Conservation (phyloP, 2,888 invertebrate genomes). For the Ophonus ardosiacus region DNA sequence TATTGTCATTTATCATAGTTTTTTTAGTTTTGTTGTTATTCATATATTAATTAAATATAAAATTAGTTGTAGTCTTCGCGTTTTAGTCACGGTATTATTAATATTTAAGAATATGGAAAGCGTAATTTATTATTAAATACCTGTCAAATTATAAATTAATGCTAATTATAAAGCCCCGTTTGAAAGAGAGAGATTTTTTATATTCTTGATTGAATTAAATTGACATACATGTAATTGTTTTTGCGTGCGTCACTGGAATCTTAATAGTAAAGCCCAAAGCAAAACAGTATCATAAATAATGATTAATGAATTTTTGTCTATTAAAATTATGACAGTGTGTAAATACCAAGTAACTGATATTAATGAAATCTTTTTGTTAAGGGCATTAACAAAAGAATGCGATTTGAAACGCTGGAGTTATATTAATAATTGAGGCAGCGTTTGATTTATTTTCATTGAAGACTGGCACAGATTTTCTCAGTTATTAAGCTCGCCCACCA, state of each 20-base stretch:
- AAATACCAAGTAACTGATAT: conserved; percentile 53
- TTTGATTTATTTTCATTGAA: neutral
- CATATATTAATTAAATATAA: conserved; percentile 37
- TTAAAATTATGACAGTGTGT: conserved; percentile 47
- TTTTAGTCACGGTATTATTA: conserved; percentile 39
- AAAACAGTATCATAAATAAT: conserved; percentile 25
- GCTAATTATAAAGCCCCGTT: conserved; percentile 9
- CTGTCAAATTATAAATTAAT: conserved; percentile 42
- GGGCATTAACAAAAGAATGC: conserved; percentile 39
- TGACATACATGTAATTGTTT: conserved; percentile 13
- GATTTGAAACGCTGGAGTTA: conserved; percentile 19
- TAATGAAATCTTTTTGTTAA: conserved; percentile 44
- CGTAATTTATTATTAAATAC: conserved; percentile 48
- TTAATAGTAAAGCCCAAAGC: conserved; percentile 25
- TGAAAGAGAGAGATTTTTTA: neutral
- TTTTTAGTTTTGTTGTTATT: conserved; percentile 30
- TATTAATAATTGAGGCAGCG: conserved; percentile 14
- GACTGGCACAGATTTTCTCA: neutral
- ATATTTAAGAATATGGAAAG: conserved; percentile 44
- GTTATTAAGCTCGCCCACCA: neutral
- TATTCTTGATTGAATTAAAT: neutral
- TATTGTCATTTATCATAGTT: conserved; percentile 43
- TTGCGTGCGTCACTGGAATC: neutral
- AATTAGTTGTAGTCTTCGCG: conserved; percentile 1
- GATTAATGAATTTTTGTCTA: conserved; percentile 43